Percentiles rank a stretch among this genome's conserved stretches.
Conservation (phyloP, 2,888 invertebrate genomes). For the Notodromas monacha region DNA sequence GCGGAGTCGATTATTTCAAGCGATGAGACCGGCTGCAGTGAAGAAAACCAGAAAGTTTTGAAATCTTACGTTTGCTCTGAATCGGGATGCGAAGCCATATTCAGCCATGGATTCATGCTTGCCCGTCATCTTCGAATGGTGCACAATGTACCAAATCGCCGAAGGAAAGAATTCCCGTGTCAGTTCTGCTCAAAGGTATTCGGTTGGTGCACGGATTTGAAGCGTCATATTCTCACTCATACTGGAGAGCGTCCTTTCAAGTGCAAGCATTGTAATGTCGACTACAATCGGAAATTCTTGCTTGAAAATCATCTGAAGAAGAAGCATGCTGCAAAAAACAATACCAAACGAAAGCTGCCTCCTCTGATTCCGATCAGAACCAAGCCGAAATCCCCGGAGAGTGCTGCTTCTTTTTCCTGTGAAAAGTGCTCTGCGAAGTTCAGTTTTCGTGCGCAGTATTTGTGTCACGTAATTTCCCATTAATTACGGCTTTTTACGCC, state of each 20-base stretch:
- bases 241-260: constrained; percentile 17
- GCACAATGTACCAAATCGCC: background rate
- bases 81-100: background rate
- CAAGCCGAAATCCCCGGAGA: background rate
- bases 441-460: constrained; percentile 2
- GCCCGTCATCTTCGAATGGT: background rate
- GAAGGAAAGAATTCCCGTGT: background rate
- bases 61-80: background rate
- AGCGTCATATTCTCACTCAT: constrained; percentile 17
- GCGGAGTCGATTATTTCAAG: background rate
- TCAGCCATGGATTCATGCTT: background rate
- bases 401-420: background rate
- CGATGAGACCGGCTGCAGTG: background rate
- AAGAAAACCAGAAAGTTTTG: background rate
- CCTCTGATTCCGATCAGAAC: background rate
- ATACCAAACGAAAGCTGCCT: background rate
- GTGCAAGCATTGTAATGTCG: constrained; percentile 15
- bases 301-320: constrained; percentile 16
- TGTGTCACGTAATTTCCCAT: background rate
- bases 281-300: constrained; percentile 17
- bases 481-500: no score
- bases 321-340: constrained; percentile 16
- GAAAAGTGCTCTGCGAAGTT: background rate
- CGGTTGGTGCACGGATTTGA: constrained; percentile 15
- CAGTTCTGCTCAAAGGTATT: background rate